phyloP scores from a whole-genome alignment of 2,888 invertebrate species.

The Coronaproctus castanopsis region DNA sequence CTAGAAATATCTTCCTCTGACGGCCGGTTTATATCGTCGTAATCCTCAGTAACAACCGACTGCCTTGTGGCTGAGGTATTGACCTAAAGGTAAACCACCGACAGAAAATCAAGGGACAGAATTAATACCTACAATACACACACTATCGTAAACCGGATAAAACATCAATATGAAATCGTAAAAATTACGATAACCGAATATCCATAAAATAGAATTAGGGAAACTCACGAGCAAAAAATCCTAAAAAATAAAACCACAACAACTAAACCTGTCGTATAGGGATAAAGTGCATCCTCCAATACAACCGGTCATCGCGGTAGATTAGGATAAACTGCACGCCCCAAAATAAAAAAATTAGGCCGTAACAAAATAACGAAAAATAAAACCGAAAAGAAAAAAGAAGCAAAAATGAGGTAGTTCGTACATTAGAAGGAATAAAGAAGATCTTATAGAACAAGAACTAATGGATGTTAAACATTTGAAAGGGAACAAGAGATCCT shows the following conservation, averaged over 20 bases:
- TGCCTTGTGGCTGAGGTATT: too few species aligned
- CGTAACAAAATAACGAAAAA: neutral
- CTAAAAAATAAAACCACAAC: neutral
- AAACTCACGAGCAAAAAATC: neutral
- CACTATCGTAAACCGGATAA: neutral
- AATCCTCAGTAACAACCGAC: too few species aligned
- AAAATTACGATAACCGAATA: neutral
- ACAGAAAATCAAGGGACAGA: neutral
- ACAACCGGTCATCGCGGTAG: neutral
- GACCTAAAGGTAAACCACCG: too few species aligned
- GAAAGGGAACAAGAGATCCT: neutral
- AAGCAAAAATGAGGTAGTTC: neutral
- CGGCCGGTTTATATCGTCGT: too few species aligned
- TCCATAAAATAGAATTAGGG: neutral
- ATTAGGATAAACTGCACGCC: neutral
- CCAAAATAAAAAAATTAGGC: neutral
- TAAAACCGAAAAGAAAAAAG: neutral
- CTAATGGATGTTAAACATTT: neutral
- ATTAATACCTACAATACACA: neutral
- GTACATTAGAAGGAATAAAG: neutral
- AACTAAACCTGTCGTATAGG: neutral
- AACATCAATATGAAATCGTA: neutral
- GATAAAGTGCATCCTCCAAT: neutral
- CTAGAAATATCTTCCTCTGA: too few species aligned
- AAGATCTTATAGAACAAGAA: neutral